A percentile compares a stretch with the other conserved stretches of the same genome.
phyloP scores from a whole-genome alignment of 2,113 vertebrate genomes.

The Nothobranchius furzeri region DNA sequence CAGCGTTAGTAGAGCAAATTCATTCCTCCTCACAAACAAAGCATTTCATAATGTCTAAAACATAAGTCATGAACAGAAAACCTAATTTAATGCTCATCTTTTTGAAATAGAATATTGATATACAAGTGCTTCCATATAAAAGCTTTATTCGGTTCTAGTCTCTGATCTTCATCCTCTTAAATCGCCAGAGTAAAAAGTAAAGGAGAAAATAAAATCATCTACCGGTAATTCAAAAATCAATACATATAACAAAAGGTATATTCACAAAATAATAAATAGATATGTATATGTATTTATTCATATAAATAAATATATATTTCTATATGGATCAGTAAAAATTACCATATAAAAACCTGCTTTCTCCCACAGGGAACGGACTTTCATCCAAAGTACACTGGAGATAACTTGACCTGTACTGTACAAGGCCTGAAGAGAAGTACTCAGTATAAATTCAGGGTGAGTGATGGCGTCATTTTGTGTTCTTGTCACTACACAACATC shows the following conservation, averaged over 20 bases:
- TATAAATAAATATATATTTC: no score
- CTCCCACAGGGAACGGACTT: conserved; percentile 88
- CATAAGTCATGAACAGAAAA: not conserved
- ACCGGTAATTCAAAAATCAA: not conserved
- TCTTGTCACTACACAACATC: no score
- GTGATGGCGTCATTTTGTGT: conserved; percentile 22
- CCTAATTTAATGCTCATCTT: not conserved
- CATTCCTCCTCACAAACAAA: not conserved
- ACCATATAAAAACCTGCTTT: not conserved
- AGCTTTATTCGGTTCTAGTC: not conserved
- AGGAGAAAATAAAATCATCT: not conserved
- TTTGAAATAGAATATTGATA: not conserved
- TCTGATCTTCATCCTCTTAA: not conserved
- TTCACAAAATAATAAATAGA: no score
- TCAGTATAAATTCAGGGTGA: conserved; percentile 98
- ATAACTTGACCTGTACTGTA: conserved; percentile 95
- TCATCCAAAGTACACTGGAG: conserved; percentile 97
- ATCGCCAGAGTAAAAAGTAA: not conserved
- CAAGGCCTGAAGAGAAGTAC: conserved; percentile 96
- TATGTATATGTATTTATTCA: no score
- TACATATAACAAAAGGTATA: no score
- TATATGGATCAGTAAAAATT: not conserved
- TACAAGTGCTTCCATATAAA: not conserved
- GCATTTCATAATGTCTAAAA: conserved; percentile 1
- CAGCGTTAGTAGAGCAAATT: conserved; percentile 79